Percentiles rank a stretch among this genome's conserved stretches.
phyloP scores from a whole-genome alignment of 2,888 invertebrate species.

The Cepaea hortensis region DNA sequence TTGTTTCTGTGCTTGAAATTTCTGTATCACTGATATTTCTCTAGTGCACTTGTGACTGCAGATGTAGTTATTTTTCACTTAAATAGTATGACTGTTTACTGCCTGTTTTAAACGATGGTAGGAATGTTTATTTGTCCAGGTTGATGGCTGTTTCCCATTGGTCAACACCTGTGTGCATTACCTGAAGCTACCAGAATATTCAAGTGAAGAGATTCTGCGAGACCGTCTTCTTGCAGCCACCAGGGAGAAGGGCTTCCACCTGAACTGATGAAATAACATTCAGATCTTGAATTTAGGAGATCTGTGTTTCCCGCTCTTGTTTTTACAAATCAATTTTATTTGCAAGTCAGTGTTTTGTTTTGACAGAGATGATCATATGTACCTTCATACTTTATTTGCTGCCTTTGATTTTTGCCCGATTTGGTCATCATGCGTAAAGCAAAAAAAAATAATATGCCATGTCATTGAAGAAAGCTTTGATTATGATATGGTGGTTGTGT shows the following conservation, averaged over 20 bases:
- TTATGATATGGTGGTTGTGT: neutral
- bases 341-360: neutral
- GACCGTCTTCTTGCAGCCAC: conserved; percentile 95
- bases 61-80: no score
- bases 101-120: neutral
- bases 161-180: conserved; percentile 99
- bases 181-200: conserved; percentile 97
- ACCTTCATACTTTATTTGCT: conserved; percentile 25
- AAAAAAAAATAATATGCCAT: neutral
- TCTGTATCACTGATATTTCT: no score
- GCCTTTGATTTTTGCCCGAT: neutral
- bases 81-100: neutral
- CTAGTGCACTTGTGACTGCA: no score
- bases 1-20: no score
- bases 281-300: neutral
- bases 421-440: neutral
- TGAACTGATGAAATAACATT: conserved; percentile 82
- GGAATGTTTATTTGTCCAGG: conserved; percentile 73
- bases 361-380: neutral
- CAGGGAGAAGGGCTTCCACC: conserved; percentile 97
- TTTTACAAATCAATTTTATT: neutral
- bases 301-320: neutral
- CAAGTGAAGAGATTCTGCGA: conserved; percentile 93
- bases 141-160: conserved; percentile 97
- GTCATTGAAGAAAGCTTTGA: neutral